Percentiles rank a stretch among this genome's conserved stretches.
These are phyloP conservation scores for Furcula furcula DNA, from an alignment of 2,888 invertebrate genomes.

Conservation along the genomic window DNA sequence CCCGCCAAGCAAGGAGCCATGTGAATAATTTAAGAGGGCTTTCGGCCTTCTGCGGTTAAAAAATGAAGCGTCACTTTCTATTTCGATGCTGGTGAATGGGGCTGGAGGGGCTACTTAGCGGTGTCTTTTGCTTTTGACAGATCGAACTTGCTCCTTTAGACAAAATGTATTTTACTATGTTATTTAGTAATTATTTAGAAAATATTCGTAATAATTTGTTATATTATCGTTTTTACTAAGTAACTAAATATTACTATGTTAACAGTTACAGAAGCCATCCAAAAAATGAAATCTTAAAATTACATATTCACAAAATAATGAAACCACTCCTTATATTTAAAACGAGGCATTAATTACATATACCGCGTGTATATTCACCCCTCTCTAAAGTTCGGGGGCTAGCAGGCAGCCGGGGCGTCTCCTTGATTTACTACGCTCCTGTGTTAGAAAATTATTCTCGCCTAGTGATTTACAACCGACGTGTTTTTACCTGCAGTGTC, in stretches of 20 bases:
- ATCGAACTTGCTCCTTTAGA: too few relatives aligned
- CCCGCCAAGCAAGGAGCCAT: conserved; percentile 41
- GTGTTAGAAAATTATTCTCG: conserved; percentile 60
- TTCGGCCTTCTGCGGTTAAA: conserved; percentile 47
- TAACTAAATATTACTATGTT: too few relatives aligned
- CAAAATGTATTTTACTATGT: too few relatives aligned
- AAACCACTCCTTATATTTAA: too few relatives aligned
- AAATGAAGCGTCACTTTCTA: conserved; percentile 39
- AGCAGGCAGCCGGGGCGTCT: conserved; percentile 13
- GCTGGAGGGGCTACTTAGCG: conserved; percentile 2
- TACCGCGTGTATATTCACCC: conserved; percentile 18
- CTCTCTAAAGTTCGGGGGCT: conserved; percentile 7
- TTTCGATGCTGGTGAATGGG: conserved; percentile 23
- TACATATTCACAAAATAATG: too few relatives aligned
- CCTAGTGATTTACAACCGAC: conserved; percentile 59
- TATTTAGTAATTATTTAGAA: too few relatives aligned
- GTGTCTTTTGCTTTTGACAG: background rate
- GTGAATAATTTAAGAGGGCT: conserved; percentile 59
- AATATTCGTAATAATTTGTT: too few relatives aligned
- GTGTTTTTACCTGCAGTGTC: conserved; percentile 58
- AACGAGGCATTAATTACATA: conserved; percentile 35
- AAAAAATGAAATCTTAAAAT: too few relatives aligned
- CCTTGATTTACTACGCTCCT: conserved; percentile 45
- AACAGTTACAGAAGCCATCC: too few relatives aligned
- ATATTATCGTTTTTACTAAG: too few relatives aligned